These are phyloP conservation scores for Boulengeromyrus knoepffleri DNA, from an alignment of 2,113 vertebrate species.

Conservation along the genomic window DNA sequence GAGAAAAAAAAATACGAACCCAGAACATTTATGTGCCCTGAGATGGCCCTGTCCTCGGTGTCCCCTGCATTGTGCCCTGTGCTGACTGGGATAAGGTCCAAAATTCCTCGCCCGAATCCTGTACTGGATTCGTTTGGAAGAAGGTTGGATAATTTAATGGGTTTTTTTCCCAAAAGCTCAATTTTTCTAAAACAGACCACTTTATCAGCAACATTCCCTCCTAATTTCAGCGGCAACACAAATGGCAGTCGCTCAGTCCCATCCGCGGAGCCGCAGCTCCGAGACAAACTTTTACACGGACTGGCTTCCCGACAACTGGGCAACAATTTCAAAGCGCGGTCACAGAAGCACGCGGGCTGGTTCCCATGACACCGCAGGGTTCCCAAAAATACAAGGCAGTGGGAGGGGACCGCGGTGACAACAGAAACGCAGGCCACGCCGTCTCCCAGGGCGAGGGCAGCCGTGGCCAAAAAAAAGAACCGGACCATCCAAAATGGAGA, in stretches of 20 bases:
- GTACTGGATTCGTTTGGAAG: background rate
- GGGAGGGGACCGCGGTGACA: background rate
- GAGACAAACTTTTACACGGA: background rate
- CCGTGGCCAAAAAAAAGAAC: background rate
- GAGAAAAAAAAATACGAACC: background rate
- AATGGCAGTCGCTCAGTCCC: background rate
- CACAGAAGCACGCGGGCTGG: background rate
- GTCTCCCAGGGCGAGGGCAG: background rate
- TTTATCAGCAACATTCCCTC: background rate
- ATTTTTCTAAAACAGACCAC: background rate
- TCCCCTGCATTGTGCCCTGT: background rate
- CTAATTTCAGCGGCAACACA: background rate
- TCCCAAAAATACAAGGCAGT: background rate
- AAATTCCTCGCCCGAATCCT: background rate
- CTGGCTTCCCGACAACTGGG: background rate
- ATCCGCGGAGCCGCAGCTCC: background rate
- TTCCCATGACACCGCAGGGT: background rate
- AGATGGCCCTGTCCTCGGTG: background rate
- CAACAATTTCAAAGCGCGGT: background rate
- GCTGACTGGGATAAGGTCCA: background rate
- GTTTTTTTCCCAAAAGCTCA: background rate
- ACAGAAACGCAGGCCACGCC: background rate
- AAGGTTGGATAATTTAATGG: background rate
- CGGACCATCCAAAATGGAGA: background rate
- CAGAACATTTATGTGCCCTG: background rate